A percentile compares a stretch with the other conserved stretches of the same genome.
These are phyloP conservation scores for Calidris pygmaea DNA, from an alignment of 2,113 vertebrate genomes.

Conservation along the genomic window DNA sequence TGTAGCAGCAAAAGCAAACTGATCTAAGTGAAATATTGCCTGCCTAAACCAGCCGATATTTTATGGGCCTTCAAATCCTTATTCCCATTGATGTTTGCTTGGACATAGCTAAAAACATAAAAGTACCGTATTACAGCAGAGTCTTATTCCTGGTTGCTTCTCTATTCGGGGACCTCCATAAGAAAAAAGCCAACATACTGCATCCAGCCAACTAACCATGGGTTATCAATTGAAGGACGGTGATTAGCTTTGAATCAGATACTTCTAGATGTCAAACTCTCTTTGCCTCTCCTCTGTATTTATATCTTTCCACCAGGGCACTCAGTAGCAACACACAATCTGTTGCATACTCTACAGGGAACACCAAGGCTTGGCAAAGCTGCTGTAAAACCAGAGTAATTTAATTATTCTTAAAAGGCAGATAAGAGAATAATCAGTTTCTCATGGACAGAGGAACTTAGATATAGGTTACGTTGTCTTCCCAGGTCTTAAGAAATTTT, in stretches of 20 bases:
- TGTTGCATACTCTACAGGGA: background rate
- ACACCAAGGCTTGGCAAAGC: background rate
- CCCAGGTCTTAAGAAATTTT: background rate
- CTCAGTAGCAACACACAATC: background rate
- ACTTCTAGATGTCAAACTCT: background rate
- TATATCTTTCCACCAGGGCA: background rate
- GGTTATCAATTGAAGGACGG: background rate
- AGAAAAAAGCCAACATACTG: background rate
- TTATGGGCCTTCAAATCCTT: background rate
- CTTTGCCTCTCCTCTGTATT: background rate
- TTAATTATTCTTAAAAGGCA: background rate
- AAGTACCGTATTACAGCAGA: background rate
- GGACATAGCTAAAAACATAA: background rate
- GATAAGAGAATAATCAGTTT: background rate
- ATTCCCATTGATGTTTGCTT: background rate
- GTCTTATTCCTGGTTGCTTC: background rate
- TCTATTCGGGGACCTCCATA: background rate
- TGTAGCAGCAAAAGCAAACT: background rate
- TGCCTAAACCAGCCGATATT: background rate
- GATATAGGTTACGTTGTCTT: background rate
- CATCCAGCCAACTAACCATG: background rate
- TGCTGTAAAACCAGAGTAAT: background rate
- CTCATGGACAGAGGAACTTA: background rate
- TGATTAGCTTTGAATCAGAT: background rate
- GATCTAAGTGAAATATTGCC: accelerated